These are phyloP conservation scores for Lycaena phlaeas DNA, from an alignment of 2,888 invertebrate genomes.

Conservation along the genomic window DNA sequence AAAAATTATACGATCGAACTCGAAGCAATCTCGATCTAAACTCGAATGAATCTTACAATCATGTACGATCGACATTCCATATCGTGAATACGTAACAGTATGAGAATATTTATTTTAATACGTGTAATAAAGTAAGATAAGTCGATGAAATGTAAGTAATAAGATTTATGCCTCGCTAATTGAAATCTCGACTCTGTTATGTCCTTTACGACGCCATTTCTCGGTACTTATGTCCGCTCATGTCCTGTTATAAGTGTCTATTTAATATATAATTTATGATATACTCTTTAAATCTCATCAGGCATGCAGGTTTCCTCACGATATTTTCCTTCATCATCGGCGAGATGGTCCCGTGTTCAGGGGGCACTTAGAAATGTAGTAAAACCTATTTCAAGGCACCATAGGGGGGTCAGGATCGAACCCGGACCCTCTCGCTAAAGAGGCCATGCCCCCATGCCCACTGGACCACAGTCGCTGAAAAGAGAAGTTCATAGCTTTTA, in stretches of 20 bases:
- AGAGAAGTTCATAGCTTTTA: no score
- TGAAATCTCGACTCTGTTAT: conserved; percentile 6
- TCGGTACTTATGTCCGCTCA: not conserved
- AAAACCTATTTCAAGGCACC: no score
- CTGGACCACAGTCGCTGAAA: no score
- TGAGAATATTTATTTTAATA: conserved; percentile 7
- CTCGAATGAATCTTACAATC: not conserved
- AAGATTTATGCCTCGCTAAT: conserved; percentile 11
- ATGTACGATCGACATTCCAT: not conserved
- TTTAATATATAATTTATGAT: no score
- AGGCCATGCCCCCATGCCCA: no score
- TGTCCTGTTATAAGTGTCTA: conserved; percentile 8
- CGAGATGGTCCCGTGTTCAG: no score
- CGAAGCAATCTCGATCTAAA: not conserved
- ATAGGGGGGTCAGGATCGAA: no score
- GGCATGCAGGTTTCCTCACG: no score
- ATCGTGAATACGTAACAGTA: not conserved
- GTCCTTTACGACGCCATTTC: conserved; percentile 9
- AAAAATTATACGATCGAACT: not conserved
- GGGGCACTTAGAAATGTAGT: no score
- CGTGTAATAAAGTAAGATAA: conserved; percentile 13
- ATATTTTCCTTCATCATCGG: no score
- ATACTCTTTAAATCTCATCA: no score
- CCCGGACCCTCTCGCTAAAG: no score
- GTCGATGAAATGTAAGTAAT: conserved; percentile 8